phyloP scores from a whole-genome alignment of 1,140 invertebrate species.

The Cotesia glomerata region DNA sequence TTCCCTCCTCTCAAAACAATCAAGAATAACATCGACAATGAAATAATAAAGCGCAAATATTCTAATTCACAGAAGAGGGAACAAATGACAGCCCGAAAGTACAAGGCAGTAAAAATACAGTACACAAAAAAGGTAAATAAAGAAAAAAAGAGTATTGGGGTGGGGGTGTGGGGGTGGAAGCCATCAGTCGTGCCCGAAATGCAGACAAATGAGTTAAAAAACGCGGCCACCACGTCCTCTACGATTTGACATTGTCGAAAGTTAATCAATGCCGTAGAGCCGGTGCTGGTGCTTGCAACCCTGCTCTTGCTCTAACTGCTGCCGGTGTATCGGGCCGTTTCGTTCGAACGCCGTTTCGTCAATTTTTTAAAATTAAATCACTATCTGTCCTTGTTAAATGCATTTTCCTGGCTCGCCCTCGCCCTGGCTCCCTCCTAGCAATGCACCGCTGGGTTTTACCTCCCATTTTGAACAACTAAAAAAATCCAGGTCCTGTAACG shows the following conservation, averaged over 20 bases:
- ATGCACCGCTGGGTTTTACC: constrained; percentile 26
- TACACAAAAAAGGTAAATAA: too few relatives aligned
- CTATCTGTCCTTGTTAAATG: constrained; percentile 65
- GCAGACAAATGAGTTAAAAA: constrained; percentile 56
- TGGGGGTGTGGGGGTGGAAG: constrained; percentile 15
- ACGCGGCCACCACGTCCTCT: constrained; percentile 44
- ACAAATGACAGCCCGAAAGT: background rate
- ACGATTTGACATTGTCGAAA: constrained; percentile 65
- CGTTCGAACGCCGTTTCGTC: constrained; percentile 54
- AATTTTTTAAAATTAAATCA: constrained; percentile 66
- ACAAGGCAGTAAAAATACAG: background rate
- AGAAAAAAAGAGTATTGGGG: constrained; percentile 29
- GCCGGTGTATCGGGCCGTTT: constrained; percentile 16
- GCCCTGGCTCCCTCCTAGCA: constrained; percentile 26
- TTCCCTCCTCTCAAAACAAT: too few relatives aligned
- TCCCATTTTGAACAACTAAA: constrained; percentile 24
- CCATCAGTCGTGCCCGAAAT: constrained; percentile 30
- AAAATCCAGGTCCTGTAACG: constrained; percentile 41
- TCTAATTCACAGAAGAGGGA: too few relatives aligned
- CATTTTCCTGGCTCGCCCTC: constrained; percentile 50
- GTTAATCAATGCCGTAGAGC: constrained; percentile 60
- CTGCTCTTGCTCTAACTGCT: background rate
- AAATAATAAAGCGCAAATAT: too few relatives aligned
- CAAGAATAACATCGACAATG: too few relatives aligned
- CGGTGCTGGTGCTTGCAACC: constrained; percentile 21